These are phyloP conservation scores for Rhinichthys klamathensis DNA, from an alignment of 2,113 vertebrate species.

Conservation along the genomic window DNA sequence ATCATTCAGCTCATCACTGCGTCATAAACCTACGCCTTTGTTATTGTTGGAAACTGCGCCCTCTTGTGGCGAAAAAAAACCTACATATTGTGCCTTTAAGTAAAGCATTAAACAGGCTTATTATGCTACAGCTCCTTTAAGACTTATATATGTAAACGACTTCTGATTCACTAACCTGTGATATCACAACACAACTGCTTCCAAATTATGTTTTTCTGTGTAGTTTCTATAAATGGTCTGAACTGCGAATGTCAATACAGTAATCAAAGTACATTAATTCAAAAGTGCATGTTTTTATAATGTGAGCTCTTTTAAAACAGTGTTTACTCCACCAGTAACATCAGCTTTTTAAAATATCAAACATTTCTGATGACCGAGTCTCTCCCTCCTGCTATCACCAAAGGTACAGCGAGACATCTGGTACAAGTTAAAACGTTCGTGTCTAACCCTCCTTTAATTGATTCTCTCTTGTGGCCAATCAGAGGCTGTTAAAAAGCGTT, in stretches of 20 bases:
- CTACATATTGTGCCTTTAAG: too few species aligned
- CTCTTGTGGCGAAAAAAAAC: too few species aligned
- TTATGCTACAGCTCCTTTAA: background rate
- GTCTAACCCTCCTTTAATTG: slow-evolving; percentile 40
- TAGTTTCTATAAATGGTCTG: background rate
- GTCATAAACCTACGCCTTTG: too few species aligned
- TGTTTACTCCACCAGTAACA: background rate
- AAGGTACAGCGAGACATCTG: slow-evolving; percentile 33
- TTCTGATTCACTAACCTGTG: background rate
- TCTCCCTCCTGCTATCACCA: background rate
- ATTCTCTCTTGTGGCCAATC: slow-evolving; percentile 40
- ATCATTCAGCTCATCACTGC: too few species aligned
- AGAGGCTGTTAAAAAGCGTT: slow-evolving; percentile 33
- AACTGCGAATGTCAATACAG: background rate
- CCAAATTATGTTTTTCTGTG: background rate
- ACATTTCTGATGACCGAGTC: slow-evolving; percentile 18
- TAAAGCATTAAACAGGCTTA: background rate
- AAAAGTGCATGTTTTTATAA: background rate
- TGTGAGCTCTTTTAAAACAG: background rate
- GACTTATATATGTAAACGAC: background rate
- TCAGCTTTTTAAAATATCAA: background rate
- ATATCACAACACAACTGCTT: background rate
- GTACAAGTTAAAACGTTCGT: background rate
- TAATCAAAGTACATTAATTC: background rate
- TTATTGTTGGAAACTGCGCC: too few species aligned